These are phyloP conservation scores for Coelogynopora nodosa DNA, from an alignment of 2,888 invertebrate species.

Conservation along the genomic window DNA sequence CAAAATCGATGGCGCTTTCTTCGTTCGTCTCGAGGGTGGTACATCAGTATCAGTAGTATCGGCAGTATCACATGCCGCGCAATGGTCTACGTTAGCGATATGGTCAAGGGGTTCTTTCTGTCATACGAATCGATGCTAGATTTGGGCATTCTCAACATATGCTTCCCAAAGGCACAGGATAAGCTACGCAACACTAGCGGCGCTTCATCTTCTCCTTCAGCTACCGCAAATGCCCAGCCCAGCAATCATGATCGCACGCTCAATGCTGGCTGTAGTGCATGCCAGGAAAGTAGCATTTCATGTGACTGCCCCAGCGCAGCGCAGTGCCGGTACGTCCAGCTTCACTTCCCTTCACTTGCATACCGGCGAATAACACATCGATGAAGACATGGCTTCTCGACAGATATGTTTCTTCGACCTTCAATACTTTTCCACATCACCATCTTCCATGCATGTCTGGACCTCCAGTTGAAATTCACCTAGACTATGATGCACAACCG, in stretches of 20 bases:
- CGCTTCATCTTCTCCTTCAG: too few relatives aligned
- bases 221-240: too few relatives aligned
- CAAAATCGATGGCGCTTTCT: background rate
- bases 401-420: background rate
- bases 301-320: background rate
- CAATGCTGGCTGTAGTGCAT: background rate
- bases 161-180: background rate
- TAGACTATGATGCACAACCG: background rate
- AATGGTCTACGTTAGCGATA: slow-evolving; percentile 21
- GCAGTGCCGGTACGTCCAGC: background rate
- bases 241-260: too few relatives aligned
- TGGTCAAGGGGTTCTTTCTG: background rate
- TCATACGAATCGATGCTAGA: background rate
- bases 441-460: background rate
- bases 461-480: slow-evolving; percentile 11
- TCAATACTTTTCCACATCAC: background rate
- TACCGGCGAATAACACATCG: background rate
- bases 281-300: background rate
- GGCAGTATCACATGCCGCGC: background rate
- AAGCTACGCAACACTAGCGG: background rate
- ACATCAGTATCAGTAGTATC: background rate
- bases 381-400: background rate
- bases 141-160: background rate
- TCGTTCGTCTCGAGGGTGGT: background rate
- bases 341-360: background rate